Percentiles rank a stretch among this genome's conserved stretches.
phyloP scores from a whole-genome alignment of 2,113 vertebrate genomes.

The Cygnus atratus region DNA sequence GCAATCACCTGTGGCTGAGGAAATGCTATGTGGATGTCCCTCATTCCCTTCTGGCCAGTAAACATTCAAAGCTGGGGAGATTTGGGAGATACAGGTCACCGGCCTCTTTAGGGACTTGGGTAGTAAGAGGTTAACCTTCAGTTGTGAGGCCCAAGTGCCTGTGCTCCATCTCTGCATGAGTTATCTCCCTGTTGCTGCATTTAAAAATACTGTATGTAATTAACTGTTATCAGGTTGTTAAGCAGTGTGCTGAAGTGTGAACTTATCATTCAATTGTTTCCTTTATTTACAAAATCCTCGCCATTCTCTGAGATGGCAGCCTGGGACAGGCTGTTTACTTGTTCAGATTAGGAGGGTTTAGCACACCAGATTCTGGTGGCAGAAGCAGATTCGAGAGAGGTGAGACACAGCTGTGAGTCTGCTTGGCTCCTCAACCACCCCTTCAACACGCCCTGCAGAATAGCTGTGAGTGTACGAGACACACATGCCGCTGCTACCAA shows the following conservation, averaged over 20 bases:
- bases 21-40: rapidly evolving
- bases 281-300: conserved; percentile 73
- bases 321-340: conserved; percentile 64
- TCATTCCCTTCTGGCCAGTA: background rate
- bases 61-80: background rate
- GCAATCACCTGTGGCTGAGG: background rate
- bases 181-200: conserved; percentile 43
- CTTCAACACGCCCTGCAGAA: background rate
- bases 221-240: conserved; percentile 72
- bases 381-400: conserved; percentile 22
- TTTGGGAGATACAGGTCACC: background rate
- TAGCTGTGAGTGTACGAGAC: background rate
- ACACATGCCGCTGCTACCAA: background rate
- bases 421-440: background rate
- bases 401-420: background rate
- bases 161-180: conserved; percentile 3
- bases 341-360: conserved; percentile 56
- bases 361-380: conserved; percentile 27
- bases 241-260: conserved; percentile 76
- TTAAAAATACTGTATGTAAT: conserved; percentile 68
- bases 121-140: background rate
- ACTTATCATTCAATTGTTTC: conserved; percentile 75
- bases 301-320: conserved; percentile 30
- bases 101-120: background rate
- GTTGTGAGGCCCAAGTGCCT: background rate